Conservation (phyloP, 2,888 invertebrate species). For the Oxytorus armatus region DNA sequence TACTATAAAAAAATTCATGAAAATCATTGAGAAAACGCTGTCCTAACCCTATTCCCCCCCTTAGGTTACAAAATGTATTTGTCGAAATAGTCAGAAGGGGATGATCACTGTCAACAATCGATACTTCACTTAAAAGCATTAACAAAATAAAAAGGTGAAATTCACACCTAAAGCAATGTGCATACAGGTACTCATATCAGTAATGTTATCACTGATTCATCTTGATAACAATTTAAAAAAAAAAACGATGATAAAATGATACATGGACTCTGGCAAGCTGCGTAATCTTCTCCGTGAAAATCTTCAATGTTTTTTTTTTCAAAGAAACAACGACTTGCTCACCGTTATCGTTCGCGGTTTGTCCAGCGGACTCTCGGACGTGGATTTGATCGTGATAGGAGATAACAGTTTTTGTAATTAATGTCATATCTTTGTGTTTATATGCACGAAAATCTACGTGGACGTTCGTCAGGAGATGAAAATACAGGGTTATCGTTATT, state of each 20-base stretch:
- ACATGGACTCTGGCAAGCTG: conserved; percentile 1
- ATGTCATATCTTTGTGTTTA: background rate
- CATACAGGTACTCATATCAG: conserved; percentile 17
- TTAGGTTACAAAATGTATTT: too few relatives aligned
- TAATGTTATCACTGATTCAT: conserved; percentile 29
- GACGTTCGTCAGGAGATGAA: background rate
- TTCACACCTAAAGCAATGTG: background rate
- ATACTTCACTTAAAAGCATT: too few relatives aligned
- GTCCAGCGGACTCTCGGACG: background rate
- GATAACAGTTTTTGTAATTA: conserved; percentile 2
- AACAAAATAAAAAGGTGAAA: too few relatives aligned
- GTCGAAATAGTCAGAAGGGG: too few relatives aligned
- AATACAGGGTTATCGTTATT: too few relatives aligned
- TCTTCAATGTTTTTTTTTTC: conserved; percentile 36
- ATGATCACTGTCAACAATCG: background rate
- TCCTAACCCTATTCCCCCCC: too few relatives aligned
- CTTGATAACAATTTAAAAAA: conserved; percentile 15
- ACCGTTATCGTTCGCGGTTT: conserved; percentile 3
- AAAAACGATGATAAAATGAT: conserved; percentile 1
- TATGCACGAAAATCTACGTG: background rate
- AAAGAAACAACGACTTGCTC: conserved; percentile 38
- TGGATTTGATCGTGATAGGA: background rate
- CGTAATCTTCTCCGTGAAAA: conserved; percentile 25
- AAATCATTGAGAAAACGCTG: too few relatives aligned
- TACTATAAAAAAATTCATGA: too few relatives aligned